Evolutionary conservation across 1,140 invertebrate species (phyloP), one percentile per base, ranked within the genome.

Genomic region (Episyrphus balteatus): DNA sequence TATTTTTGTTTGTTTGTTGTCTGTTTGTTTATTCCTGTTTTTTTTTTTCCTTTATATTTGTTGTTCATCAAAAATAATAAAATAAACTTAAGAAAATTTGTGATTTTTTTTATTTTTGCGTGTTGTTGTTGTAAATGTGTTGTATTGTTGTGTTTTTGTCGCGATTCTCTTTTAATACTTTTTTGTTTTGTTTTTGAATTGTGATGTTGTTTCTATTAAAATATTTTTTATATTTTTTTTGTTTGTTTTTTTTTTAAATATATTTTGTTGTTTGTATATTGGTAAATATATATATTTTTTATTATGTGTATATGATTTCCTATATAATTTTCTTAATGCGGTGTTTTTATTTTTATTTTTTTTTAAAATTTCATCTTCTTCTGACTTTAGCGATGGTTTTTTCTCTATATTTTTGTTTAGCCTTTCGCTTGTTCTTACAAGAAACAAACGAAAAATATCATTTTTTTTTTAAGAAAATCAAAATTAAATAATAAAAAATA

Each of bases 381-480:
- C 40, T 17, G 26, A 2, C 15, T 14, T 17, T 41, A 19, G 40
- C 40, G 17, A 41, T 17, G 11, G 15, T 19, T 41, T 41, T 18
- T 39, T 39, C 14, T 8, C 51, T 48, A 47, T 53, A 44, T 53
- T 51, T 12, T 45, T 42, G 42, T 41, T 44, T 52, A 39, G 44
- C 43, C 48, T 53, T 57, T 59, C 55, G 59, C 59, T 60, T 60
- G 53, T 49, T 50, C 49, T 39, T n/a, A 18, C 18, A 55, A 53
- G 57, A 51, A 60, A 59, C 57, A 53, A 49, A 53, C 40, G 47
- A 44, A 50, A 48, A n/a, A n/a, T n/a, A 34, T 34, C 32, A 34
- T n/a, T n/a, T n/a, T n/a, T n/a, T 26, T 26, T 8, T 26, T 26
- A 26, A 26, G 21, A 26, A 26, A 3, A 5, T 26, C 3, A 26